phyloP scores from a whole-genome alignment of 2,113 vertebrate species.

The Mesembrinibis cayennensis region DNA sequence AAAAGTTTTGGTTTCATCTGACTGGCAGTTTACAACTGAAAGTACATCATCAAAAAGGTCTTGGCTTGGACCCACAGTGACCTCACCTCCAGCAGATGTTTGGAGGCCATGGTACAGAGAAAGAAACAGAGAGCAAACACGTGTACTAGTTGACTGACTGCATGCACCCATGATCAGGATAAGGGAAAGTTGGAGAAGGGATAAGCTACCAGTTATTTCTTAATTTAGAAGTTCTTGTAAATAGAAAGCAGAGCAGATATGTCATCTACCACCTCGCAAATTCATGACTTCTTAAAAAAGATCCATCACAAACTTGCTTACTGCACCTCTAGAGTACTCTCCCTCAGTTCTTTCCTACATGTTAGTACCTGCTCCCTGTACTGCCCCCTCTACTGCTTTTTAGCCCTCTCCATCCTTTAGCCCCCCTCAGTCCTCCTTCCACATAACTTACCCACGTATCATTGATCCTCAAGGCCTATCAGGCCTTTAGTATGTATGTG shows the following conservation, averaged over 20 bases:
- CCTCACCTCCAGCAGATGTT: neutral
- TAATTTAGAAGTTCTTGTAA: neutral
- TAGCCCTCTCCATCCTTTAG: neutral
- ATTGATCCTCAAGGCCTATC: neutral
- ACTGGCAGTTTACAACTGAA: neutral
- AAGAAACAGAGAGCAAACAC: neutral
- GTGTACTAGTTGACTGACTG: neutral
- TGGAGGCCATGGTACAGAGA: neutral
- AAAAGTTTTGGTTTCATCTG: neutral
- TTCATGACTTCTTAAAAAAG: neutral
- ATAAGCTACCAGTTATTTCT: neutral
- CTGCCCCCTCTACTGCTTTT: neutral
- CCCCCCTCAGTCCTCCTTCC: neutral
- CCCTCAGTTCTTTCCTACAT: neutral
- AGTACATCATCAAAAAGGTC: neutral
- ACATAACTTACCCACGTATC: neutral
- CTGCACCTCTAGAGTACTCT: neutral
- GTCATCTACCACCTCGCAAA: neutral
- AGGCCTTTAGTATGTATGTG: neutral
- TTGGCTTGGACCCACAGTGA: neutral
- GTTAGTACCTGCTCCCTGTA: neutral
- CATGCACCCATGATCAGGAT: neutral
- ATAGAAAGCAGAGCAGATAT: neutral
- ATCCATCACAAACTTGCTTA: neutral
- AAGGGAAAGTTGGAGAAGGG: neutral